Evolutionary conservation across 2,888 invertebrate species (phyloP).

Genomic region (Dermolepida albohirtum): DNA sequence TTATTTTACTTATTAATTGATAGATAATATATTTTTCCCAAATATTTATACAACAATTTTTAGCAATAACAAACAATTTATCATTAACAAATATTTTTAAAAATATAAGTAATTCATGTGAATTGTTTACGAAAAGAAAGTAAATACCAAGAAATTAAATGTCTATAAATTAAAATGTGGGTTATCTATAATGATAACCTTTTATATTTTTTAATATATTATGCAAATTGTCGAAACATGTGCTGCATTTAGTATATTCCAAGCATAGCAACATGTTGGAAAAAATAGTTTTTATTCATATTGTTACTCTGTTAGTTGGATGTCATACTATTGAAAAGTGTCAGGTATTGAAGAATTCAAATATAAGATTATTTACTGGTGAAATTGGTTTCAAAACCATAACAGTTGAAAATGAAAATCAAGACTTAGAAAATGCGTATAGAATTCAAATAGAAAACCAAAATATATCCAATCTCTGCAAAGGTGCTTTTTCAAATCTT

Average conservation of each 20-base stretch:
- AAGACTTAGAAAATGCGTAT: slow-evolving; percentile 45
- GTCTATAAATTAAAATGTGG: too few relatives aligned
- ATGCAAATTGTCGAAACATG: not conserved
- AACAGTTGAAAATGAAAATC: slow-evolving; percentile 8
- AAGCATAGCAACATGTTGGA: slow-evolving; percentile 5
- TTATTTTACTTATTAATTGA: too few relatives aligned
- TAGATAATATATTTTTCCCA: too few relatives aligned
- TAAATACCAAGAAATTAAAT: too few relatives aligned
- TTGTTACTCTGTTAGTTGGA: slow-evolving; percentile 3
- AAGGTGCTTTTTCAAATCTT: slow-evolving; percentile 40
- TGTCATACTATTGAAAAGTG: slow-evolving; percentile 4
- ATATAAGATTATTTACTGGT: slow-evolving; percentile 3
- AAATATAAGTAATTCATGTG: not conserved
- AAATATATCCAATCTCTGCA: slow-evolving; percentile 44
- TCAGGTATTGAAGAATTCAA: not conserved
- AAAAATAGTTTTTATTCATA: not conserved
- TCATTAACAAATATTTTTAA: slow-evolving; percentile 4
- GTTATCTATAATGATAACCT: too few relatives aligned
- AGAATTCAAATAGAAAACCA: slow-evolving; percentile 44
- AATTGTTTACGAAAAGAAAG: slow-evolving; percentile 13
- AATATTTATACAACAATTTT: not conserved
- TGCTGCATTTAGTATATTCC: not conserved
- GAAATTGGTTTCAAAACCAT: slow-evolving; percentile 9
- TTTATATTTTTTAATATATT: not conserved
- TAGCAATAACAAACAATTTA: not conserved